These are phyloP conservation scores for Vulpes vulpes DNA, from an alignment of 2,113 vertebrate genomes.

Conservation along the genomic window DNA sequence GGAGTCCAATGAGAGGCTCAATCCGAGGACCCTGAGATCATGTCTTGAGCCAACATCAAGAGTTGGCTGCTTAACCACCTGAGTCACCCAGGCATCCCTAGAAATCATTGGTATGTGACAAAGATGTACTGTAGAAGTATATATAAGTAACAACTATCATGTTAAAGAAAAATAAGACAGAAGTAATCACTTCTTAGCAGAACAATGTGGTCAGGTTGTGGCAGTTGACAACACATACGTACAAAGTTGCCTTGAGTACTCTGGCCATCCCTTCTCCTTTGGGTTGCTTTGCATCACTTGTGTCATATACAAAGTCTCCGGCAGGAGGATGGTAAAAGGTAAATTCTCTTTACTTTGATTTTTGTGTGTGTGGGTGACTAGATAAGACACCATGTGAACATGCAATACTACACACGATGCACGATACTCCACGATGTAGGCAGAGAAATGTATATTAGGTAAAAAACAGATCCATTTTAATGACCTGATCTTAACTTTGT, in stretches of 20 bases:
- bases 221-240: background rate
- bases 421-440: no score
- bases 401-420: no score
- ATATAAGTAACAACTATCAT: background rate
- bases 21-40: background rate
- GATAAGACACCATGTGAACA: accelerated
- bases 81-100: no score
- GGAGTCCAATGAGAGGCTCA: background rate
- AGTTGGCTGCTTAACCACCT: background rate
- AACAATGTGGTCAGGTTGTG: no score
- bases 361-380: background rate
- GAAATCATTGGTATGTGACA: background rate
- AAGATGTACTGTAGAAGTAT: background rate
- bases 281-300: background rate
- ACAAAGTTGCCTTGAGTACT: background rate
- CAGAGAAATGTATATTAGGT: background rate
- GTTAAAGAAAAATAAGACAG: conserved; percentile 5
- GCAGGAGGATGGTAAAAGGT: background rate
- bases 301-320: background rate
- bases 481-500: background rate
- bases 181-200: background rate
- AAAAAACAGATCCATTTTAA: background rate
- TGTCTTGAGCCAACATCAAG: background rate
- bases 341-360: background rate
- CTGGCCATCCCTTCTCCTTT: background rate